Evolutionary conservation across 1,140 invertebrate species (phyloP), one percentile per base, ranked within the genome.

Genomic region (Camponotus floridanus): DNA sequence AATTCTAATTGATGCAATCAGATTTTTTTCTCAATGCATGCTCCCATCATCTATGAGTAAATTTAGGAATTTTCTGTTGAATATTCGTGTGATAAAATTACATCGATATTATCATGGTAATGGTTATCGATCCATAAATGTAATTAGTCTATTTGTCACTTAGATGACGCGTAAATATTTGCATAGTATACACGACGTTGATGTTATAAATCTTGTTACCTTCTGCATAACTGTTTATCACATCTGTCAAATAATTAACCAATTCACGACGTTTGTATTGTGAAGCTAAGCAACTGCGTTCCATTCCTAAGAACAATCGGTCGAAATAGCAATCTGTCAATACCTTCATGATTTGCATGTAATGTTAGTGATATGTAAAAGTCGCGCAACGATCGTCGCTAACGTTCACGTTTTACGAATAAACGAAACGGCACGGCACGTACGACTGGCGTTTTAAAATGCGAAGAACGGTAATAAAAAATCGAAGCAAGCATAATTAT

Each of bases 271-370:
- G 95, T 92, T 96, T 97, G 85, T 96, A 95, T 67, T 96, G 95
- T 11, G 96, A 96, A 45, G 96, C 96, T 21, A 97, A 94, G 91
- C 95, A 96, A 91, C 96, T 96, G 36, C 97, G 95, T 62, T 97
- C 96, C 91, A 97, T 93, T 86, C 96, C 95, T 51, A 95, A 92
- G 89, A 97, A 97, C 48, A 97, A 93, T 91, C 96, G 95, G 78
- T 97, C 97, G 89, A 97, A 97, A 92, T 97, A 97, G 92, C 95
- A 96, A 76, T 97, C 96, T 92, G 97, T 96, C 73, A 97, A 95
- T 55, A 96, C 95, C 93, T 97, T 97, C 97, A 97, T 97, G 45
- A 76, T 90, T 87, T 21, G 36, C 3, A 5, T 18, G 6, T 26
- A 48, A 59, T 68, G 59, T 65, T 18, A 59, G 18, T 39, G 48